Evolutionary conservation across 2,888 invertebrate genomes (phyloP), one percentile per base, ranked within the genome.

Genomic region (Apamea epomidion): DNA sequence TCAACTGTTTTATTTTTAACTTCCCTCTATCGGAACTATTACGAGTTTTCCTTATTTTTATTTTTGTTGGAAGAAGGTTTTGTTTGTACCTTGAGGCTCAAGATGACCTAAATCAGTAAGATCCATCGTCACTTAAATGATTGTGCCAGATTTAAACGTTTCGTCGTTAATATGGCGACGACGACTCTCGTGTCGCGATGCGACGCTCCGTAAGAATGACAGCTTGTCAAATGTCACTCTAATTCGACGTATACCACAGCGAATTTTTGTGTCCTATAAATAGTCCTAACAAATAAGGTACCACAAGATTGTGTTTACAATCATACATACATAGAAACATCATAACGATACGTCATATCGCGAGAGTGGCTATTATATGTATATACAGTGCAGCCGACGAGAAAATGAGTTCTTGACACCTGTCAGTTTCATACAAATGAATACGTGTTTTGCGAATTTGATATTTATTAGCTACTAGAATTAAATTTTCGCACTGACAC

Each of bases 1-100:
- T 73, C 48, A n/a, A 60, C 37, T 54, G 73, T 79, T 83, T 70
- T 82, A 67, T 72, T 80, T 74, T 74, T 60, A 32, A 60, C 64
- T 67, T 80, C 1, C 18, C 5, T 64, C 12, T 72, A 51, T 25
- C n/a, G 32, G 54, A 48, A 75, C 71, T 79, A 74, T 71, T 67
- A 58, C 8, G 54, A 54, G 42, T n/a, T 71, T 74, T 69, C 4
- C 2, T n/a, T 42, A 16, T 8, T 58, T n/a, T 73, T 64, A 37
- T 68, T 48, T 74, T 45, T 29, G 48, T 72, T 74, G 6, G 37
- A 67, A 48, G 10, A n/a, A 67, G 51, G 37, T 60, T 58, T 32
- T 48, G 37, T 67, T 21, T 29, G 18, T 45, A 45, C 10, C 45
- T 45, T 10, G 12, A 45, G 10, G 45, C 45, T 10, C 8, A 48